Conservation (phyloP, 2,888 invertebrate genomes). For the Epiblema foenella region DNA sequence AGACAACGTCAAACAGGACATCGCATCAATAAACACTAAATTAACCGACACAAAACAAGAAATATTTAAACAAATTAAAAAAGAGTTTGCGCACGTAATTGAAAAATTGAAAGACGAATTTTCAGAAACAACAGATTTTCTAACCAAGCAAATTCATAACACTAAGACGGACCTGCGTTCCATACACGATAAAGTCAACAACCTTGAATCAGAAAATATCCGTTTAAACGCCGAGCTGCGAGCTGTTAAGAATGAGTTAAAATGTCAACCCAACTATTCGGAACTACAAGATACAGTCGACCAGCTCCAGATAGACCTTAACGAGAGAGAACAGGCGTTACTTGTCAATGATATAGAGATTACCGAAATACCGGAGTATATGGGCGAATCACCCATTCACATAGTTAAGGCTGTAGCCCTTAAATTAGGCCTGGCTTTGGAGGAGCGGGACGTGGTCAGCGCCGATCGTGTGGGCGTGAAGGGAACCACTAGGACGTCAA, state of each 20-base stretch:
- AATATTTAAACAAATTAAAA: conserved; percentile 1
- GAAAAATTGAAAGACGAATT: not conserved
- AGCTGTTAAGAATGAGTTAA: not conserved
- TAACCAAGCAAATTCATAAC: not conserved
- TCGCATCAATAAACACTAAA: not conserved
- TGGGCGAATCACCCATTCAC: not conserved
- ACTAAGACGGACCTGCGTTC: not conserved
- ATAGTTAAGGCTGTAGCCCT: conserved; percentile 12
- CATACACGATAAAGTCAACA: not conserved
- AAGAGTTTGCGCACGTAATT: not conserved
- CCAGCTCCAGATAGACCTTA: not conserved
- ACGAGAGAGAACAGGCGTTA: conserved; percentile 7
- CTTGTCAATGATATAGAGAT: conserved; percentile 8
- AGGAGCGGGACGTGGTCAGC: not conserved
- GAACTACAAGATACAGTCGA: not conserved
- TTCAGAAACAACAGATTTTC: not conserved
- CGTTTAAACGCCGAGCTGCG: conserved; percentile 3
- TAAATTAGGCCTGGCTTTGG: not conserved
- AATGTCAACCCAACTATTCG: not conserved
- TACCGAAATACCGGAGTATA: conserved; percentile 8
- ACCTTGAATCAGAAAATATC: conserved; percentile 1
- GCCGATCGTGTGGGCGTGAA: not conserved
- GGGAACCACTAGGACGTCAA: not conserved
- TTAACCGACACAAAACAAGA: not conserved
- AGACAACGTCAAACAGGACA: not conserved